These are phyloP conservation scores for Corythoichthys intestinalis DNA, from an alignment of 2,113 vertebrate species.

Conservation along the genomic window DNA sequence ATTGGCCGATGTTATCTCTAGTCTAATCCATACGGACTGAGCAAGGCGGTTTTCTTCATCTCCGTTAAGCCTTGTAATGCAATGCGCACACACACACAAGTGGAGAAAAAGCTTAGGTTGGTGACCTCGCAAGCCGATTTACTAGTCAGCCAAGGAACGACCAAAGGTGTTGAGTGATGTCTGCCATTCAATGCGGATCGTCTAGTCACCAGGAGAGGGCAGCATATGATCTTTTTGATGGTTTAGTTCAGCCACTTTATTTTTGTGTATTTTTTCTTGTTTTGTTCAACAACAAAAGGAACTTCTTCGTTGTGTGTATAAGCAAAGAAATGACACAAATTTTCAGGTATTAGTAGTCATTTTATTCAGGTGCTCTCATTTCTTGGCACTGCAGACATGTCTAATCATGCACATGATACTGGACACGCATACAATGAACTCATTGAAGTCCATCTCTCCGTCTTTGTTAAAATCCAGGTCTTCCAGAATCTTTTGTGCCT, in stretches of 20 bases:
- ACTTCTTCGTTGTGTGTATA: not conserved
- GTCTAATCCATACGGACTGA: no score
- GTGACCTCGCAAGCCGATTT: constrained; percentile 57
- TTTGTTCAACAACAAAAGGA: not conserved
- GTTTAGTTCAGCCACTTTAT: no score
- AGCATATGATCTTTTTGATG: not conserved
- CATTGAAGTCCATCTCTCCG: constrained; percentile 72
- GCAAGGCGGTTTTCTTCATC: constrained; percentile 34
- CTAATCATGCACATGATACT: constrained; percentile 64
- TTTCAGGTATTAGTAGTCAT: not conserved
- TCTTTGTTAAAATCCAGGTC: constrained; percentile 69
- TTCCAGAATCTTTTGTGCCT: constrained; percentile 61
- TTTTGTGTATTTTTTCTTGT: not conserved
- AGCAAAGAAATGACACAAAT: not conserved
- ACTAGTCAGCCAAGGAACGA: constrained; percentile 9
- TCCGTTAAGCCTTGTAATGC: constrained; percentile 53
- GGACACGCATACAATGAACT: constrained; percentile 69
- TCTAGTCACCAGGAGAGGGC: constrained; percentile 27
- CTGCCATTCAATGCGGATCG: not conserved
- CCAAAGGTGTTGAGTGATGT: not conserved
- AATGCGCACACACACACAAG: not conserved
- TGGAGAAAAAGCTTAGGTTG: constrained; percentile 43
- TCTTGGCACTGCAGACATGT: not conserved
- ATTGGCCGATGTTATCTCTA: no score
- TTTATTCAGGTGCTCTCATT: constrained; percentile 23